Percentiles rank a stretch among this genome's conserved stretches.
Evolutionary conservation across 2,113 vertebrate species (phyloP).

Genomic region (Petrocephalus zakoni): DNA sequence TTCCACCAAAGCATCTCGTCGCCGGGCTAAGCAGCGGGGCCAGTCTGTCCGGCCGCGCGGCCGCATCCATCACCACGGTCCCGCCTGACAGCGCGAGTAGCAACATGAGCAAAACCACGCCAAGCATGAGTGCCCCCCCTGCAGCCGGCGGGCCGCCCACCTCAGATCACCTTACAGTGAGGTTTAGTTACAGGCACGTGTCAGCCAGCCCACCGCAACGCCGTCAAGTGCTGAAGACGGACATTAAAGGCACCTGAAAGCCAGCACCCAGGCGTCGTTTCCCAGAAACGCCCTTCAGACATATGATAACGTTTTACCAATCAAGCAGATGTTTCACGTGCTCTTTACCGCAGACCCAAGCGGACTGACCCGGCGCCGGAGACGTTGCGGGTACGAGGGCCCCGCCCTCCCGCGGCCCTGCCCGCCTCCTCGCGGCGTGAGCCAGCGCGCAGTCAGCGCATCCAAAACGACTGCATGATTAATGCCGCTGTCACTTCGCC

Average conservation of each 20-base stretch:
- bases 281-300: not conserved
- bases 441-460: not conserved
- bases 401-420: not conserved
- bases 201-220: not conserved
- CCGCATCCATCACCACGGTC: not conserved
- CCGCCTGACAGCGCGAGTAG: not conserved
- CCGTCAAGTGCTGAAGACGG: not conserved
- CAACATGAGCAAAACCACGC: not conserved
- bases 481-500: not conserved
- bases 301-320: not conserved
- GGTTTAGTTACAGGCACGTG: not conserved
- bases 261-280: not conserved
- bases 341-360: not conserved
- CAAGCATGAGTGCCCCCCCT: not conserved
- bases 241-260: not conserved
- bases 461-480: slow-evolving; percentile 8
- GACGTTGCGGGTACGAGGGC: not conserved
- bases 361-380: not conserved
- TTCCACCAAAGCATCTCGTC: not conserved
- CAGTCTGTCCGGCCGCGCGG: not conserved
- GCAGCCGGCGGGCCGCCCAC: not conserved
- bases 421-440: not conserved
- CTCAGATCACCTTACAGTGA: not conserved
- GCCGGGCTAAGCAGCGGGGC: not conserved
- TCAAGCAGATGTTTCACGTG: not conserved